Conservation (phyloP, 2,797 vertebrate species). For the Heliangelus exortis region DNA sequence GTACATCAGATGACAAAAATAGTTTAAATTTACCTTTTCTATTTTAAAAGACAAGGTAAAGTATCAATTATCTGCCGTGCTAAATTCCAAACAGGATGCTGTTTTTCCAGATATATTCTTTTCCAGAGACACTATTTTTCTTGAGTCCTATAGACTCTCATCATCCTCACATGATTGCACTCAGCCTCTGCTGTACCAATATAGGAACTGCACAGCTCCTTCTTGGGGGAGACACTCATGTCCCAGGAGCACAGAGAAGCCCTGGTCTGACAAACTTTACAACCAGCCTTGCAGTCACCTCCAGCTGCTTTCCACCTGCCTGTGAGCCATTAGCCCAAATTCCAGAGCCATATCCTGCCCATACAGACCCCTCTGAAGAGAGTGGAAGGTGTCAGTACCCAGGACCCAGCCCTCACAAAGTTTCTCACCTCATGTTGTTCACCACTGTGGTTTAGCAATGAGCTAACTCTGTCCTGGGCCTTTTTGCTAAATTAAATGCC, state of each 20-base stretch:
- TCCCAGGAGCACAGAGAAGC: not conserved
- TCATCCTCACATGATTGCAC: rapidly evolving
- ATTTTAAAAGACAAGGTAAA: conserved; percentile 14
- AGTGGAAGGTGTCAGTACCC: not conserved
- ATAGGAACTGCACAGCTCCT: rapidly evolving
- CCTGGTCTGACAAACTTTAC: not conserved
- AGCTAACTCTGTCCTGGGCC: not conserved
- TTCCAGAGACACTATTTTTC: not conserved
- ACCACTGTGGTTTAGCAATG: rapidly evolving
- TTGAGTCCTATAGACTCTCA: not conserved
- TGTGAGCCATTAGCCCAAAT: not conserved
- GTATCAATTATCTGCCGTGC: not conserved
- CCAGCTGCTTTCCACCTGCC: not conserved
- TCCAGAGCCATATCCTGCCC: not conserved
- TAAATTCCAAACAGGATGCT: not conserved
- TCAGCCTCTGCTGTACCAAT: not conserved
- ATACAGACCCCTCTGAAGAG: not conserved
- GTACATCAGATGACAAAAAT: conserved; percentile 11
- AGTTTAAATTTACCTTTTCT: conserved; percentile 19
- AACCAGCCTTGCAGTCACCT: not conserved
- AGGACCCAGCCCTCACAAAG: not conserved
- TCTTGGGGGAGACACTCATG: not conserved
- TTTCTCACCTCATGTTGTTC: not conserved
- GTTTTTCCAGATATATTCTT: not conserved
- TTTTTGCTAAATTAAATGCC: not conserved